Evolutionary conservation across 2,888 invertebrate genomes (phyloP).

Genomic region (Mongoloraphidia duomilia): DNA sequence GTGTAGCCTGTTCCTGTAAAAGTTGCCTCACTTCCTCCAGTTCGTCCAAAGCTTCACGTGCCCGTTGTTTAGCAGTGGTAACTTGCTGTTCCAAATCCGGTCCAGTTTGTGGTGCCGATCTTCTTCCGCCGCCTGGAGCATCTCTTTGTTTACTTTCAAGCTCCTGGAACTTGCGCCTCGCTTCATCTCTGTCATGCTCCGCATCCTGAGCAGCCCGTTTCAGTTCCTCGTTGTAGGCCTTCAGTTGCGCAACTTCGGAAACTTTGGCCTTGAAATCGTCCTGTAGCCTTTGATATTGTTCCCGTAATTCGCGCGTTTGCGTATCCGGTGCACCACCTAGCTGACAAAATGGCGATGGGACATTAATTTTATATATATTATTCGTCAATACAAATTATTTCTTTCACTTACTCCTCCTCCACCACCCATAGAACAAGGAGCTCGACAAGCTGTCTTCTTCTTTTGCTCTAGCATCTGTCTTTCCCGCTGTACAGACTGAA

Average conservation of each 20-base stretch:
- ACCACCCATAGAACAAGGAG: too few species aligned
- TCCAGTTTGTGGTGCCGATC: constrained; percentile 26
- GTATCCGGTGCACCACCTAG: constrained; percentile 22
- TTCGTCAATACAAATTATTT: too few species aligned
- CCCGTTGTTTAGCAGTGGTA: constrained; percentile 36
- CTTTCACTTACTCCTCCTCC: too few species aligned
- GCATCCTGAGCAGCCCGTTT: constrained; percentile 29
- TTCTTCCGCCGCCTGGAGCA: constrained; percentile 22
- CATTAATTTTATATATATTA: too few species aligned
- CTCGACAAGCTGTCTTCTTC: background rate
- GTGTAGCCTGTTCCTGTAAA: constrained; percentile 49
- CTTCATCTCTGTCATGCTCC: constrained; percentile 34
- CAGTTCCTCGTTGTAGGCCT: constrained; percentile 35
- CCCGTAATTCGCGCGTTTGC: constrained; percentile 41
- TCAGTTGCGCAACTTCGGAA: constrained; percentile 43
- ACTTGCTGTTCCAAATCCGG: constrained; percentile 31
- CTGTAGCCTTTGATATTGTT: constrained; percentile 46
- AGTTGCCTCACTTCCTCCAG: constrained; percentile 39
- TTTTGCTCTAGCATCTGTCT: constrained; percentile 34
- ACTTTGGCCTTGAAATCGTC: constrained; percentile 54
- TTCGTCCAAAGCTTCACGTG: constrained; percentile 43
- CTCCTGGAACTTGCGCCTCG: constrained; percentile 43
- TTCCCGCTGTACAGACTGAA: constrained; percentile 35
- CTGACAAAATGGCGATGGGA: too few species aligned
- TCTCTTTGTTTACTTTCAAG: constrained; percentile 19